Base-by-base conservation (phyloP, 2,888 invertebrate species). In the Drosophila putrida region DNA sequence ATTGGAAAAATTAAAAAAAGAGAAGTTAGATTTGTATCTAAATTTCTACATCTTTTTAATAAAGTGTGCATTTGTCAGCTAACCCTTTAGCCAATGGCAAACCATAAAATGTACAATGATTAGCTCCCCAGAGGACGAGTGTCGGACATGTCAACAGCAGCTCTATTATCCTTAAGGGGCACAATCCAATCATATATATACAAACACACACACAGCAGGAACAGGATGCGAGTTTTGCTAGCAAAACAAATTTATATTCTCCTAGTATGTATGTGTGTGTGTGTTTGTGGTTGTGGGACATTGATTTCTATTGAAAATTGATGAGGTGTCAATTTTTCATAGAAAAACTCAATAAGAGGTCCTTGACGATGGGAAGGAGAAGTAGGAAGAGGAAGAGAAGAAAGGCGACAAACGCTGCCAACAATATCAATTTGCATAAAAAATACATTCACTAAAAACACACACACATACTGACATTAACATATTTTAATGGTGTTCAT, bases 281-380 rank as follows among this genome's bases (percentile, higher is more conserved):
- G 6, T 31, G 46, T 27, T 46, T 59, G 59, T 54, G 54, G 39
- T 66, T 67, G 59, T 55, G 61, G 57, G 20, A 55, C 78, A 71
- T 73, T 66, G 78, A 75, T 70, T 71, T 67, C 72, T 71, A 87
- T 87, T 84, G 88, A 87, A 87, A 88, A 78, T 75, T 86, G 88
- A 88, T 85, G 88, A 85, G 88, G 88, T 88, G 85, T 88, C 88
- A 88, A 85, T 88, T 88, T 85, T 80, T 79, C 73, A 78, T 63
- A 55, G 78, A 44, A 64, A 69, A 69, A 61, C 58, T 66, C 78
- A 78, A 83, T 65, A 60, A 49, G 65, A 44, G 41, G 6, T 13
- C 2, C 13, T 27, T 35, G 44, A 33, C 13, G 11, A 11, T 8
- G 31, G 10, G n/a, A 13, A 10, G 33, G 4, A 8, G 2, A 15